Evolutionary conservation across 2,888 invertebrate genomes (phyloP), one percentile per base, ranked within the genome.

Genomic region (Steinernema carpocapsae): DNA sequence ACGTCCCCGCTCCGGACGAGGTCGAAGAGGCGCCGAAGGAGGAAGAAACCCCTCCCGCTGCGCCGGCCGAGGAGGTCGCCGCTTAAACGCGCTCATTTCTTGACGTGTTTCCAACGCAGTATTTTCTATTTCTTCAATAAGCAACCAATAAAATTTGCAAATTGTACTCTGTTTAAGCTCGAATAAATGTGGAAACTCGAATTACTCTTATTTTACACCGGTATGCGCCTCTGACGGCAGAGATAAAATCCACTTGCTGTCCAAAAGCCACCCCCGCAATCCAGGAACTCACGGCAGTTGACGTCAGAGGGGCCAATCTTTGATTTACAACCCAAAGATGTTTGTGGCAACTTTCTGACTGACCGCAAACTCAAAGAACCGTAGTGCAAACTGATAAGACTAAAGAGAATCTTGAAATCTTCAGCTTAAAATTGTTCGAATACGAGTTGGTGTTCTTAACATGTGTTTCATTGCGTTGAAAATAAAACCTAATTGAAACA

Each of bases 1-100:
- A 78, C 46, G 14, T 86, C 37, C 86, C 86, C 48, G 52, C n/a
- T 37, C 52, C 74, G 14, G 79, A 78, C 17, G 74, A 78, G n/a
- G 72, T 78, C 43, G 77, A 79, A 19, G 48, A 64, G 19, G 32
- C 29, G n/a, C 64, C 64, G 7, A 64, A 64, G 64, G 64, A 24
- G n/a, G 46, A n/a, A 24, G 73, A 24, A n/a, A 32, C 78, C 74
- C 56, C 76, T 42, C 64, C 64, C 43, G 22, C 73, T 17, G 51
- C 51, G 59, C 70, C 43, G 1, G 42, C 37, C 37, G 70, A 70
- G 24, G 70, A 70, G 24, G 70, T 70, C 24, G 70, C 46, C 17
- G 70, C 70, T 64, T 64, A 64, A 64, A 10, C 19, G 1, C 48
- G 19, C 4, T 48, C 14, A 19, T n/a, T 29, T 32, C 26, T 32